phyloP scores from a whole-genome alignment of 2,797 vertebrate species.

The Macroramphosus scolopax region DNA sequence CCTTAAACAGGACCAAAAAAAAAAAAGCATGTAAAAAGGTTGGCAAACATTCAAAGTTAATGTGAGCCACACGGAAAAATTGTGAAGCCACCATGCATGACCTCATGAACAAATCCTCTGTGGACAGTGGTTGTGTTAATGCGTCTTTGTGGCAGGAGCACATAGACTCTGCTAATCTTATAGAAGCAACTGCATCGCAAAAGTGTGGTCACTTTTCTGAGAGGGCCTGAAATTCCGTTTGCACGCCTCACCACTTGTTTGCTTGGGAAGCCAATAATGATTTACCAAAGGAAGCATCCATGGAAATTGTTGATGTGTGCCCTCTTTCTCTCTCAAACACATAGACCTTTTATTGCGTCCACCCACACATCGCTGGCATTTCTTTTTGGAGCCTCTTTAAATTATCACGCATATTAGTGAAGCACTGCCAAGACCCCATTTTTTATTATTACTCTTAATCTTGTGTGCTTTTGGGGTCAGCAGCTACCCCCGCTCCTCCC shows the following conservation, averaged over 20 bases:
- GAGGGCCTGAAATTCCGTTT: slow-evolving; percentile 70
- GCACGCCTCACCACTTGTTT: slow-evolving; percentile 66
- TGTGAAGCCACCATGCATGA: slow-evolving; percentile 49
- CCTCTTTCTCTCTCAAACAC: slow-evolving; percentile 22
- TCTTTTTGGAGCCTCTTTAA: slow-evolving; percentile 58
- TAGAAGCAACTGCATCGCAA: slow-evolving; percentile 33
- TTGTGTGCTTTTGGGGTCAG: slow-evolving; percentile 54
- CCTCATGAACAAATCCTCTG: slow-evolving; percentile 31
- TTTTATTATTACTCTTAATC: slow-evolving; percentile 68
- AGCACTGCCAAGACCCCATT: slow-evolving; percentile 45
- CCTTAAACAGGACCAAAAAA: slow-evolving; percentile 49
- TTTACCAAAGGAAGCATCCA: slow-evolving; percentile 60
- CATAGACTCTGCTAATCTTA: slow-evolving; percentile 39
- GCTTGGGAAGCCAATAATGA: slow-evolving; percentile 48
- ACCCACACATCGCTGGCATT: slow-evolving; percentile 60
- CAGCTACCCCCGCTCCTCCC: slow-evolving; percentile 12
- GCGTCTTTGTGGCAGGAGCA: slow-evolving; percentile 18
- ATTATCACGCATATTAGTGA: slow-evolving; percentile 66
- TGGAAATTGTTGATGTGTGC: slow-evolving; percentile 47
- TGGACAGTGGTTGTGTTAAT: not conserved
- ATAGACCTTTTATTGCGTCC: slow-evolving; percentile 32
- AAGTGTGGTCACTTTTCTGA: slow-evolving; percentile 57
- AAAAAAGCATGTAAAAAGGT: slow-evolving; percentile 42
- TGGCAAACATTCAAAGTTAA: slow-evolving; percentile 37
- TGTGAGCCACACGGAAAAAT: slow-evolving; percentile 34